These are phyloP conservation scores for Meloidogyne hapla DNA, from an alignment of 1,140 invertebrate genomes.

Conservation along the genomic window DNA sequence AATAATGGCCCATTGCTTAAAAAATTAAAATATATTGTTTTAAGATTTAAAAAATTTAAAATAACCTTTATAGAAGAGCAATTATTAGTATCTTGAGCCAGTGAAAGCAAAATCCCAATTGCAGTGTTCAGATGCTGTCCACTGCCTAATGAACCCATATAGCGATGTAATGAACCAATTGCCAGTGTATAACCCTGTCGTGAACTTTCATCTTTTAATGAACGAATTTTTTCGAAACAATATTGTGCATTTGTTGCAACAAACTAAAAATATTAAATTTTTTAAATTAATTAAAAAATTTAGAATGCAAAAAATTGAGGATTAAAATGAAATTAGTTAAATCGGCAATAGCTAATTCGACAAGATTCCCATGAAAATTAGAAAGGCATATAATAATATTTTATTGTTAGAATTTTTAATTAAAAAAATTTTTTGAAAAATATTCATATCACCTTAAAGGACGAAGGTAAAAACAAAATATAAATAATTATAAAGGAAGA, in stretches of 20 bases:
- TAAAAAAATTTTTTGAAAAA: too few relatives aligned
- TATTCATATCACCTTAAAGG: too few relatives aligned
- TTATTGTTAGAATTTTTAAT: too few relatives aligned
- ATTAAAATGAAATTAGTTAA: not conserved
- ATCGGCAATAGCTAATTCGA: too few relatives aligned
- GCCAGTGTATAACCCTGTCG: constrained; percentile 88
- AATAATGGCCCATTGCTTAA: constrained; percentile 89
- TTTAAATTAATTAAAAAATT: constrained; percentile 16
- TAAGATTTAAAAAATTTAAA: not conserved
- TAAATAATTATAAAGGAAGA: too few relatives aligned
- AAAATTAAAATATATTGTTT: constrained; percentile 32
- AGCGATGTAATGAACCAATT: constrained; percentile 84
- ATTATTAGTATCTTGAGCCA: constrained; percentile 84
- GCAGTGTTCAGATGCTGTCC: constrained; percentile 87
- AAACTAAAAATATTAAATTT: constrained; percentile 69
- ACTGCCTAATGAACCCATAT: constrained; percentile 81
- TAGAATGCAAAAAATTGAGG: too few relatives aligned
- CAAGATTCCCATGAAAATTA: too few relatives aligned
- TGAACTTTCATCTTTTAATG: constrained; percentile 79
- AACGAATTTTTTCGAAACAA: constrained; percentile 82
- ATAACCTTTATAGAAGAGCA: constrained; percentile 83
- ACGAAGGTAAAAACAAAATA: too few relatives aligned
- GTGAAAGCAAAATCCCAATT: constrained; percentile 85
- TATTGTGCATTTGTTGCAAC: constrained; percentile 85
- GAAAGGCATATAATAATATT: too few relatives aligned